Evolutionary conservation across 1,140 invertebrate genomes (phyloP).

Genomic region (Drosophila littoralis): DNA sequence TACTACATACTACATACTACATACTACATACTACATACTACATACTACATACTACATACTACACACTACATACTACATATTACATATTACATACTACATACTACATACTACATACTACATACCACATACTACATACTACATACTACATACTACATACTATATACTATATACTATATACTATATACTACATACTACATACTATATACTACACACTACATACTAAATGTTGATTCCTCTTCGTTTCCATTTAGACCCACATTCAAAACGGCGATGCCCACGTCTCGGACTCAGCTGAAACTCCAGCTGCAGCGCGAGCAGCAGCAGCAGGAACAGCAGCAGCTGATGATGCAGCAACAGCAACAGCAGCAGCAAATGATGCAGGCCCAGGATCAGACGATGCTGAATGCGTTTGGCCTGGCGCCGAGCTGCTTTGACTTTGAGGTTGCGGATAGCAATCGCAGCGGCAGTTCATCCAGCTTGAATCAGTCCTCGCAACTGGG

Average conservation of each 20-base stretch:
- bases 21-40: too few species aligned
- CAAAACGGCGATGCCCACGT: constrained; percentile 91
- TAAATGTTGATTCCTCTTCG: background rate
- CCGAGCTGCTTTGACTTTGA: constrained; percentile 41
- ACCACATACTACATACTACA: too few species aligned
- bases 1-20: too few species aligned
- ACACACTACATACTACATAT: too few species aligned
- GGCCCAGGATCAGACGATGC: constrained; percentile 55
- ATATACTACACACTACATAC: too few species aligned
- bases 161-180: too few species aligned
- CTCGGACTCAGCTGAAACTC: constrained; percentile 93
- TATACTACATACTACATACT: too few species aligned
- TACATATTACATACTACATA: too few species aligned
- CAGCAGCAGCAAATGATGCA: constrained; percentile 82
- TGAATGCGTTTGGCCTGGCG: constrained; percentile 27
- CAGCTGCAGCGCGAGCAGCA: constrained; percentile 94
- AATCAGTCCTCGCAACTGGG: constrained; percentile 51
- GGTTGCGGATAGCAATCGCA: constrained; percentile 39
- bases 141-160: too few species aligned
- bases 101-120: too few species aligned
- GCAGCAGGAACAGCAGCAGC: constrained; percentile 87
- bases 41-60: too few species aligned
- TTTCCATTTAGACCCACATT: constrained; percentile 88
- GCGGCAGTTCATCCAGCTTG: constrained; percentile 57
- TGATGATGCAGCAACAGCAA: constrained; percentile 86